Conservation (phyloP, 1,140 invertebrate species). For the Aporrectodea caliginosa region DNA sequence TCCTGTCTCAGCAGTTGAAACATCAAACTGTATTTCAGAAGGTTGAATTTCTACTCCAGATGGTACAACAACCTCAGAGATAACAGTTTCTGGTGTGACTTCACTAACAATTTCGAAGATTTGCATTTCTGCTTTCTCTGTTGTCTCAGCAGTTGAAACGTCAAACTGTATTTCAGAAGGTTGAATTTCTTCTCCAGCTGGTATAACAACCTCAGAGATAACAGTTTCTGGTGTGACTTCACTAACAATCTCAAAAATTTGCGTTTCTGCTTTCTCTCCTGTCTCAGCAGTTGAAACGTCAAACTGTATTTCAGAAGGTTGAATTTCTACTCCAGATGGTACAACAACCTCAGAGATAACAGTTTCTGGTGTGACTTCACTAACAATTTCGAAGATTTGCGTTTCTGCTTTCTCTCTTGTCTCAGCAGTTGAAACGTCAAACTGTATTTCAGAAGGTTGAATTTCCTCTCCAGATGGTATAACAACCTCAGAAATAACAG, state of each 20-base stretch:
- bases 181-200: background rate
- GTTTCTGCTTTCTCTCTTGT: slow-evolving; percentile 12
- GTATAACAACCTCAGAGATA: background rate
- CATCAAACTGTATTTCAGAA: background rate
- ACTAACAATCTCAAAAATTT: slow-evolving; percentile 8
- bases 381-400: background rate
- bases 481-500: slow-evolving; percentile 6
- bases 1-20: background rate
- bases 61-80: background rate
- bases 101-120: background rate
- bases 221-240: background rate
- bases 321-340: slow-evolving; percentile 22
- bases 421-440: slow-evolving; percentile 23
- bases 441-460: slow-evolving; percentile 3
- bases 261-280: background rate
- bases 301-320: slow-evolving; percentile 10
- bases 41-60: background rate
- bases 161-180: background rate
- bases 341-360: slow-evolving; percentile 6
- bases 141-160: background rate
- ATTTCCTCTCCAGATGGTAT: slow-evolving; percentile 9
- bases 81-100: background rate
- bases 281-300: slow-evolving; percentile 24
- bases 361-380: background rate
- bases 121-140: background rate